Conservation (phyloP, 2,797 vertebrate genomes). For the Podargus strigoides region DNA sequence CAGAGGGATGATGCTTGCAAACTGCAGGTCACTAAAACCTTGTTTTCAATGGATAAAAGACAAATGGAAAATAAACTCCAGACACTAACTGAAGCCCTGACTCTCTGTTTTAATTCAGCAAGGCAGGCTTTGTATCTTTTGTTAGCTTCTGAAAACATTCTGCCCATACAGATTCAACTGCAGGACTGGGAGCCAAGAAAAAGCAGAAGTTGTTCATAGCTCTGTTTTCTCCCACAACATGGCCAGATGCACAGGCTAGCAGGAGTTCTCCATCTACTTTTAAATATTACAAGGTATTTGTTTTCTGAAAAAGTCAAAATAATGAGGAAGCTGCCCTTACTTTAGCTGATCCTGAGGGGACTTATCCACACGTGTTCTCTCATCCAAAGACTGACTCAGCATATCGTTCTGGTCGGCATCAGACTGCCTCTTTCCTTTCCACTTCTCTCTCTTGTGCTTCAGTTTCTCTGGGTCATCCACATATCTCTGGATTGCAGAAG, state of each 20-base stretch:
- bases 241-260: neutral
- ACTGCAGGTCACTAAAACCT: neutral
- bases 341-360: conserved; percentile 25
- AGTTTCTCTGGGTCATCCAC: conserved; percentile 74
- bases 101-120: neutral
- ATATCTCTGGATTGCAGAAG: conserved; percentile 77
- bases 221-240: neutral
- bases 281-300: neutral
- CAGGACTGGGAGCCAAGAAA: neutral
- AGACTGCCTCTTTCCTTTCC: conserved; percentile 78
- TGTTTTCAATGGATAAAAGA: neutral
- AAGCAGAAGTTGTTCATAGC: neutral
- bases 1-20: neutral
- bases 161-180: neutral
- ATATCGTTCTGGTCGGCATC: conserved; percentile 59
- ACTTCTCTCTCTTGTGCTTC: conserved; percentile 83
- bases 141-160: neutral
- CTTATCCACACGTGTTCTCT: neutral
- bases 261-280: neutral
- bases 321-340: conserved; percentile 49
- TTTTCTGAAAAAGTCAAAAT: neutral
- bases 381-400: conserved; percentile 74
- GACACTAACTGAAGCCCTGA: neutral
- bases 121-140: neutral
- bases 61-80: neutral